Base-by-base conservation (phyloP, 2,797 vertebrate genomes). In the Benthosema pterotum region DNA sequence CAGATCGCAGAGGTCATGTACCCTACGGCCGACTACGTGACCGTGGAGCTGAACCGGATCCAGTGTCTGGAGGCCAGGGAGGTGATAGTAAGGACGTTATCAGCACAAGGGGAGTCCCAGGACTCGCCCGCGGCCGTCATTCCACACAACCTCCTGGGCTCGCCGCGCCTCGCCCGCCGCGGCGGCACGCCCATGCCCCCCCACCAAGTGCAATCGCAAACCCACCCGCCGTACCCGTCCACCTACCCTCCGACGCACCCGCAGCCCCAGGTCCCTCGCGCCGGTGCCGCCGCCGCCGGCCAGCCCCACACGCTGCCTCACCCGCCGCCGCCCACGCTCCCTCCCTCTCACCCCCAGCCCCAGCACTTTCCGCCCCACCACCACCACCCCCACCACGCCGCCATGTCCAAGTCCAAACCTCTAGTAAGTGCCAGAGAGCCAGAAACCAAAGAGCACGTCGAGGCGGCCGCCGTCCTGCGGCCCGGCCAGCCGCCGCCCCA, bases 381-480 rank as follows among this genome's bases (percentile, higher is more conserved):
- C n/a, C n/a, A n/a, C n/a, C n/a, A n/a, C n/a, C n/a, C n/a, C n/a
- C n/a, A n/a, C n/a, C n/a, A n/a, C n/a, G n/a, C 93, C 28, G 2
- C 8, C 67, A 81, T 91, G 63, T 87, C 95, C 86, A 94, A 93
- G 89, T 85, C 92, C 75, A 96, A 96, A 94, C 93, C 94, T 82
- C 92, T 93, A 93, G 84, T 93, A 94, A 95, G 94, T 95, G 95
- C 94, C 91, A 94, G 94, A 93, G 94, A 89, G 88, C 88, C 93
- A 60, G 95, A 98, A 90, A 95, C 97, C 97, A 98, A 98, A 98
- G 97, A 99, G 58, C 88, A 85, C 14, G n/a, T n/a, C n/a, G 95
- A 95, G 71, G 92, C n/a, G n/a, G n/a, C n/a, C n/a, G n/a, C 88
- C 56, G 84, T 89, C 60, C 22, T 83, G 56, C 88, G 83, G 77